Evolutionary conservation across 2,888 invertebrate genomes (phyloP), one percentile per base, ranked within the genome.

Genomic region (Cremastinae sp.): DNA sequence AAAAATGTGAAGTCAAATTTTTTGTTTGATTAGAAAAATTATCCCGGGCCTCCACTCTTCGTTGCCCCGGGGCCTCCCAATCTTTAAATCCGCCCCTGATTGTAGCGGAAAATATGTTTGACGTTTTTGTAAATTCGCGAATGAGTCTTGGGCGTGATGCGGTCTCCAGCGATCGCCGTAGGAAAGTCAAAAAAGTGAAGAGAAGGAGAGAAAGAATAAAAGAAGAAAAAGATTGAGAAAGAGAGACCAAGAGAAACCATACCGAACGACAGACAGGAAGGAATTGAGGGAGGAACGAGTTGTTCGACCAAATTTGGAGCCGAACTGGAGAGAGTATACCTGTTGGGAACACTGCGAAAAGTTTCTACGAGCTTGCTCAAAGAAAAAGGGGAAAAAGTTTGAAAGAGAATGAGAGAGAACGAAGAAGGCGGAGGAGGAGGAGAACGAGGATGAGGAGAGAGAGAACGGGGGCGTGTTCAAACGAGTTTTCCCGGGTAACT

Each of bases 401-500:
- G 41, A 47, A 22, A 55, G 35, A 75, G 69, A 76, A 72, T 68
- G 37, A 47, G 62, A 55, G 62, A 69, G 71, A 78, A 74, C 79
- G 74, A 80, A 77, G 55, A 47, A 56, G 53, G 78, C 73, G 75
- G 79, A 74, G 51, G 12, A 49, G 61, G 39, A 9, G 22, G 53
- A 45, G 65, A 65, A 78, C 78, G 81, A 81, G 81, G 82, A n/a
- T n/a, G 78, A 73, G 75, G 69, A 76, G 70, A 70, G 37, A 47
- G 62, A n/a, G 28, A 47, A 47, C 61, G 61, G 75, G 78, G 81
- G 81, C 80, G 82, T 79, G 84, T 83, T 83, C 82, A 80, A 85
- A 86, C 85, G 86, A 87, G 86, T 87, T 86, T 83, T 79, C 79
- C 75, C 18, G n/a, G 14, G 75, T 82, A 86, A 86, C 80, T 85